Evolutionary conservation across 2,113 vertebrate species (phyloP).

Genomic region (Zapornia atra): DNA sequence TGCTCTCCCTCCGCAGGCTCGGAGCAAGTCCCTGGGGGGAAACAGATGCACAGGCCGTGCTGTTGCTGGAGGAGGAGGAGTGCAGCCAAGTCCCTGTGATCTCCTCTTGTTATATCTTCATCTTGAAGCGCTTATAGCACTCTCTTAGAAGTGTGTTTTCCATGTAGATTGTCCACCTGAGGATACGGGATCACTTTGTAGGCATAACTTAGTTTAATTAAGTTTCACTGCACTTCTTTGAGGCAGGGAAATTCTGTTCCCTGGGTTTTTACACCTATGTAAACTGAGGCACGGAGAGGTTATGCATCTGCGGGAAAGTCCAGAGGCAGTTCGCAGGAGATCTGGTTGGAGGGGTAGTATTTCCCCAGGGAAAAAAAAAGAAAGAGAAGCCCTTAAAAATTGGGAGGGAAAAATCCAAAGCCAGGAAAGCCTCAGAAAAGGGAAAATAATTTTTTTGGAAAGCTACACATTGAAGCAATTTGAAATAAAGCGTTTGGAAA

Average conservation of each 20-base stretch:
- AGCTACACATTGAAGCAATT: constrained; percentile 69
- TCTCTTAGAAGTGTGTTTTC: constrained; percentile 6
- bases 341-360: not conserved
- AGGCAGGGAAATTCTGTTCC: constrained; percentile 10
- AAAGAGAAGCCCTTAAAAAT: not conserved
- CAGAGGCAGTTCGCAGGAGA: not conserved
- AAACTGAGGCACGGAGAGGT: not conserved
- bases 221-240: not conserved
- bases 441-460: constrained; percentile 45
- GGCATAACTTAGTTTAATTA: constrained; percentile 25
- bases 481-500: constrained; percentile 65
- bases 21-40: not conserved
- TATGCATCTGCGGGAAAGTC: not conserved
- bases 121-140: not conserved
- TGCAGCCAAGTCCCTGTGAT: not conserved
- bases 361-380: not conserved
- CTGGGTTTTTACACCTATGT: not conserved
- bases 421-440: constrained; percentile 51
- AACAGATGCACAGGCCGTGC: not conserved
- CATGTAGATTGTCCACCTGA: constrained; percentile 47
- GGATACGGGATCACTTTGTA: constrained; percentile 13
- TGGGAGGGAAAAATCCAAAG: not conserved
- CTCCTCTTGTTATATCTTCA: not conserved
- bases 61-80: not conserved
- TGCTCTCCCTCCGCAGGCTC: not conserved